These are phyloP conservation scores for Leptosomus discolor DNA, from an alignment of 2,113 vertebrate species.

Conservation along the genomic window DNA sequence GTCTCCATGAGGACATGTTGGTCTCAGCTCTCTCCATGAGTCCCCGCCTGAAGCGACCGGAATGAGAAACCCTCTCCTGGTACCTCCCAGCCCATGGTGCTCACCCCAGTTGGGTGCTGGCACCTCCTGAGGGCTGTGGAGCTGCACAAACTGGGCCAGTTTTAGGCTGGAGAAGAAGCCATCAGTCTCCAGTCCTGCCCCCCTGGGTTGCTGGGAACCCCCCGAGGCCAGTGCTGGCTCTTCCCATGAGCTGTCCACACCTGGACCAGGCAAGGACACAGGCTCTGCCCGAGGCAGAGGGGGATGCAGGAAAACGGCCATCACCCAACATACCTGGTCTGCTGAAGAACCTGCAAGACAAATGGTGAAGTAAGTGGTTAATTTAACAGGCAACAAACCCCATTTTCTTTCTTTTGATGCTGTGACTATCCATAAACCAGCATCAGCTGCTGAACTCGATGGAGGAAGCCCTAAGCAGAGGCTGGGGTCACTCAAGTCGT, in stretches of 20 bases:
- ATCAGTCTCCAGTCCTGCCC: not conserved
- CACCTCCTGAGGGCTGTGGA: not conserved
- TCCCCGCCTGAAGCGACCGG: rapidly evolving
- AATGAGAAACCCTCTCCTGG: not conserved
- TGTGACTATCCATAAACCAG: not conserved
- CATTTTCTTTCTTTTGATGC: not conserved
- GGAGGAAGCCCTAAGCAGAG: not conserved
- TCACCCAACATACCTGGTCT: constrained; percentile 60
- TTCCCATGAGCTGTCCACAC: not conserved
- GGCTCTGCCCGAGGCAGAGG: not conserved
- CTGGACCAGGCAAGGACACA: rapidly evolving
- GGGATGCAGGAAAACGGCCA: rapidly evolving
- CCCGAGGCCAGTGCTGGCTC: not conserved
- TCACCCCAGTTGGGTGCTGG: not conserved
- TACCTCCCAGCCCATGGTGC: rapidly evolving
- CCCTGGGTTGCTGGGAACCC: not conserved
- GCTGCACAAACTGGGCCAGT: not conserved
- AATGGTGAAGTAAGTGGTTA: not conserved
- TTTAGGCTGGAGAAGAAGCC: not conserved
- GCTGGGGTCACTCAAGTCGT: not conserved
- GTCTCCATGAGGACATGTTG: not conserved
- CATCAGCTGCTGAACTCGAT: not conserved
- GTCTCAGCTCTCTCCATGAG: rapidly evolving
- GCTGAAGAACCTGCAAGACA: constrained; percentile 68
- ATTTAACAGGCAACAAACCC: not conserved